A percentile compares a stretch with the other conserved stretches of the same genome.
phyloP scores from a whole-genome alignment of 2,797 vertebrate species.

The Neosalanx taihuensis region DNA sequence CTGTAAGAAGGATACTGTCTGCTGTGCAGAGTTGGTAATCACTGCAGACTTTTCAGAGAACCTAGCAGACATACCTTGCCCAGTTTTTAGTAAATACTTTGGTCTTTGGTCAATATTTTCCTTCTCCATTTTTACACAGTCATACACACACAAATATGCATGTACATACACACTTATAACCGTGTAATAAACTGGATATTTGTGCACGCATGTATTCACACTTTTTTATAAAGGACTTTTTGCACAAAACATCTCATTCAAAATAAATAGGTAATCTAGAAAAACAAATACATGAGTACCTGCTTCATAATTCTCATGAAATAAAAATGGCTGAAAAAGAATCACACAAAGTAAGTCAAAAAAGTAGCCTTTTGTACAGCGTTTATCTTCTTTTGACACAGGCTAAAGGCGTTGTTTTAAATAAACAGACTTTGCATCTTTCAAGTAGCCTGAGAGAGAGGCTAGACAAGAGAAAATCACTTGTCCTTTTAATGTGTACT shows the following conservation, averaged over 20 bases:
- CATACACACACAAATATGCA: slow-evolving; percentile 76
- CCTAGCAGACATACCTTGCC: slow-evolving; percentile 64
- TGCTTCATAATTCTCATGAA: slow-evolving; percentile 70
- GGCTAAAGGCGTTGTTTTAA: slow-evolving; percentile 79
- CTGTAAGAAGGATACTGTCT: slow-evolving; percentile 39
- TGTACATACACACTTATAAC: slow-evolving; percentile 69
- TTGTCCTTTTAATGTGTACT: slow-evolving; percentile 62
- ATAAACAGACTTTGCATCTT: slow-evolving; percentile 83
- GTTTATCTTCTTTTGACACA: slow-evolving; percentile 74
- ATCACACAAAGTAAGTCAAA: slow-evolving; percentile 56
- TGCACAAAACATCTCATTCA: slow-evolving; percentile 73
- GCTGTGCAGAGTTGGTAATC: slow-evolving; percentile 44
- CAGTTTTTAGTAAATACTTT: slow-evolving; percentile 78
- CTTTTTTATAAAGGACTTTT: slow-evolving; percentile 78
- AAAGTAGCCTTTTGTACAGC: slow-evolving; percentile 80
- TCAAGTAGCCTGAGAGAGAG: slow-evolving; percentile 79
- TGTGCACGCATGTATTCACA: slow-evolving; percentile 72
- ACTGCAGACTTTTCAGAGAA: slow-evolving; percentile 56
- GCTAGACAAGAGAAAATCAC: slow-evolving; percentile 74
- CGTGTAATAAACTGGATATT: slow-evolving; percentile 76
- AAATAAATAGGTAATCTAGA: slow-evolving; percentile 77
- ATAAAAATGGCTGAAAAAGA: slow-evolving; percentile 42
- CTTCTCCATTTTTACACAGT: slow-evolving; percentile 73
- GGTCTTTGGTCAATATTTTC: slow-evolving; percentile 82
- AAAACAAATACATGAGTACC: slow-evolving; percentile 73